Base-by-base conservation (phyloP, 2,888 invertebrate genomes). In the Melanophora roralis region DNA sequence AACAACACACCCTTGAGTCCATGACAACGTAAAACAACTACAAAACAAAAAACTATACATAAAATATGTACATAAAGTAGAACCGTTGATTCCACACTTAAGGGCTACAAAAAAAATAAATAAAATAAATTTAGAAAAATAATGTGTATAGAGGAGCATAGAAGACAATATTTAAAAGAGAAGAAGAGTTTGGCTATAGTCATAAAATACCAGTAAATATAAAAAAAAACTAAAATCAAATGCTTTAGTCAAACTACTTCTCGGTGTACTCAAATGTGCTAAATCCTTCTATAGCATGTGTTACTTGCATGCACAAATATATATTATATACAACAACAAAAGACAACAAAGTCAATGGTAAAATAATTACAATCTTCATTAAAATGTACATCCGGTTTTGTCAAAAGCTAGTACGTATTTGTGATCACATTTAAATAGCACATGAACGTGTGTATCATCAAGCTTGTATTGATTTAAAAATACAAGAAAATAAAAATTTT, bases 331-430 rank as follows among this genome's bases (percentile, higher is more conserved):
- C n/a, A n/a, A n/a, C 51, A 43, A 40, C 47, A 72, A 19, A 38
- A 32, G 38, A 23, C 45, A 68, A 62, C 49, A 69, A 47, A 69
- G 67, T 55, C 67, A 67, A 47, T 55, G 16, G 53, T 40, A 9
- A 60, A 62, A 73, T 78, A 67, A 78, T 78, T 78, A 73, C 78
- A 21, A 62, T 73, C 60, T 78, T 62, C 72, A 78, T 72, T 78
- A 78, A 78, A 78, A 67, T 72, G 77, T 72, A 65, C 64, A 72
- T 78, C 77, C 67, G 65, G 45, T 65, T 43, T 27, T 34, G 69
- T 59, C 65, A 72, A 36, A 59, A 53, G 36, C 38, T 55, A 62
- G 12, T 51, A 14, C 21, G 19, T 38, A 21, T n/a, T n/a, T n/a
- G n/a, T n/a, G n/a, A n/a, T n/a, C n/a, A n/a, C n/a, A n/a, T n/a